Evolutionary conservation across 2,888 invertebrate genomes (phyloP).

Genomic region (Troides oblongomaculatus): DNA sequence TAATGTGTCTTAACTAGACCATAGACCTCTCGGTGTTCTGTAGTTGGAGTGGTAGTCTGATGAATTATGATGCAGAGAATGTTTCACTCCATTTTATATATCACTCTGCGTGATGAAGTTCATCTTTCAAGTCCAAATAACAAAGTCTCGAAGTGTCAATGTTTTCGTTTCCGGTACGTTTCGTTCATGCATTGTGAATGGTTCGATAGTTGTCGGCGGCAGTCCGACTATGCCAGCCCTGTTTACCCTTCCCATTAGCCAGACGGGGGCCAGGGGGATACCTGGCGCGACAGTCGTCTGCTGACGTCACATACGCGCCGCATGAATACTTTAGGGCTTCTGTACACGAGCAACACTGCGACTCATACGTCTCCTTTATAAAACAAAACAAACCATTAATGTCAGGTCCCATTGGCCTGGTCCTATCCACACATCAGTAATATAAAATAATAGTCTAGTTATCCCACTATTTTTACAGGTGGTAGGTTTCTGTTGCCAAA

Average conservation of each 20-base stretch:
- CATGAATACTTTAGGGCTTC: conserved; percentile 12
- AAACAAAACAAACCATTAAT: neutral
- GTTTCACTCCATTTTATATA: too few species aligned
- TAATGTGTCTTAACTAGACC: too few species aligned
- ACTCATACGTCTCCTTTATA: neutral
- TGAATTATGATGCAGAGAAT: too few species aligned
- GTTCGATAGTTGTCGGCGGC: conserved; percentile 19
- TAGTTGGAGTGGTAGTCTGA: too few species aligned
- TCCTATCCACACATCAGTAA: too few species aligned
- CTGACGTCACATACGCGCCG: conserved; percentile 23
- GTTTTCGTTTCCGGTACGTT: neutral
- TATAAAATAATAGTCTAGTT: too few species aligned
- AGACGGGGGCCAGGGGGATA: conserved; percentile 30
- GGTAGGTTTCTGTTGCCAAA: too few species aligned
- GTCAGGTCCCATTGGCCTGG: neutral
- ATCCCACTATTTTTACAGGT: too few species aligned
- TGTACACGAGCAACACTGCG: conserved; percentile 3
- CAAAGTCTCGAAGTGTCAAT: neutral
- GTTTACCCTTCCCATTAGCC: conserved; percentile 29
- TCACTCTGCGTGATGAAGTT: too few species aligned
- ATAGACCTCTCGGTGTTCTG: too few species aligned
- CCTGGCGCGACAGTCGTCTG: conserved; percentile 31
- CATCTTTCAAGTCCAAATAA: too few species aligned
- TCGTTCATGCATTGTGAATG: neutral
- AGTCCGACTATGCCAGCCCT: conserved; percentile 25